phyloP scores from a whole-genome alignment of 2,113 vertebrate genomes.

The Tautogolabrus adspersus region DNA sequence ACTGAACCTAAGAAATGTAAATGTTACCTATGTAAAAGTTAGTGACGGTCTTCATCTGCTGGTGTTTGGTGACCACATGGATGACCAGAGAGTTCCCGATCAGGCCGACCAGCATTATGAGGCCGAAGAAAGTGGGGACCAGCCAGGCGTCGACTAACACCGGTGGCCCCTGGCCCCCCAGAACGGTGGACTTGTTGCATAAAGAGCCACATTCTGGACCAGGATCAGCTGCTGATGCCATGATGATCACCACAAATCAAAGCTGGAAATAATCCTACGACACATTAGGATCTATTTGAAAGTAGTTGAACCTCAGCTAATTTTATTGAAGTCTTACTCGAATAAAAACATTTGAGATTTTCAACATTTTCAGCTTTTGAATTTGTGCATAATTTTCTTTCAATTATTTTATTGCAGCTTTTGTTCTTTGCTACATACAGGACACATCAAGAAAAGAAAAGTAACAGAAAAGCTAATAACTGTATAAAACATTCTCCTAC shows the following conservation, averaged over 20 bases:
- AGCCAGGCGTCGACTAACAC: constrained; percentile 79
- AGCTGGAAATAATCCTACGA: not conserved
- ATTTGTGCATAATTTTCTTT: too few species aligned
- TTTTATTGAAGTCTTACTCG: not conserved
- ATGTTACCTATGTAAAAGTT: constrained; percentile 81
- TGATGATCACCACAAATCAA: constrained; percentile 13
- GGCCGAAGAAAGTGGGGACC: constrained; percentile 77
- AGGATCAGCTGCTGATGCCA: not conserved
- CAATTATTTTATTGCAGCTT: too few species aligned
- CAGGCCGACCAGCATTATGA: constrained; percentile 80
- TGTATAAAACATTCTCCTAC: not conserved
- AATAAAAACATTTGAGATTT: too few species aligned
- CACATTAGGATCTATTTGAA: not conserved
- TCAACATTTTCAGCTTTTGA: too few species aligned
- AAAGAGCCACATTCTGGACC: constrained; percentile 23
- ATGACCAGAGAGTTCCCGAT: constrained; percentile 81
- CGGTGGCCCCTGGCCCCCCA: constrained; percentile 35
- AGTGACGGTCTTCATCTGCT: constrained; percentile 82
- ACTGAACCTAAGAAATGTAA: not conserved
- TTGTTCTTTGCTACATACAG: too few species aligned
- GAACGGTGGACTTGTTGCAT: constrained; percentile 48
- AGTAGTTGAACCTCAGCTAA: too few species aligned
- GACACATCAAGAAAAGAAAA: too few species aligned
- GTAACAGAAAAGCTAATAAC: too few species aligned
- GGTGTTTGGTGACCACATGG: constrained; percentile 79